Conservation (phyloP, 2,888 invertebrate species). For the Raillietiella orientalis region DNA sequence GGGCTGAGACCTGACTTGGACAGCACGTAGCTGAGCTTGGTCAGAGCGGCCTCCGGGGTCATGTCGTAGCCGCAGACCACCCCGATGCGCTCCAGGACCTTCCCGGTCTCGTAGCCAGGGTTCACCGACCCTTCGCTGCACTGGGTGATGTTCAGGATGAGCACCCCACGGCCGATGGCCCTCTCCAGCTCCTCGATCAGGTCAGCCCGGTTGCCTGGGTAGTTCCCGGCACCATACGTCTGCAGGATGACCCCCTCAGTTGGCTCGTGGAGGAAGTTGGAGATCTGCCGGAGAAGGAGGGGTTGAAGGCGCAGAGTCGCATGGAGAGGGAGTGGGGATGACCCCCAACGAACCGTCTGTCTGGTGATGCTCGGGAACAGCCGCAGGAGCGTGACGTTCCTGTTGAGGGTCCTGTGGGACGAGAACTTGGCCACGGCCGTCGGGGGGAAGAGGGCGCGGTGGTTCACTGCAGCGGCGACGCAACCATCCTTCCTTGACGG, state of each 20-base stretch:
- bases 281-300: constrained; percentile 11
- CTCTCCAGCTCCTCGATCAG: constrained; percentile 31
- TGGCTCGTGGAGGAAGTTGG: constrained; percentile 25
- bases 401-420: constrained; percentile 36
- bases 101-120: constrained; percentile 50
- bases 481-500: too few species aligned
- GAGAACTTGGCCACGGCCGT: constrained; percentile 26
- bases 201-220: constrained; percentile 51
- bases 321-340: background rate
- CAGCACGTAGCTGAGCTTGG: constrained; percentile 62
- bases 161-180: constrained; percentile 39
- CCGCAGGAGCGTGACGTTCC: constrained; percentile 51
- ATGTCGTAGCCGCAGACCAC: constrained; percentile 51
- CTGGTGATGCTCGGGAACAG: constrained; percentile 76
- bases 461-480: constrained; percentile 20
- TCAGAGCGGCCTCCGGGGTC: constrained; percentile 76
- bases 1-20: too few species aligned
- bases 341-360: constrained; percentile 9
- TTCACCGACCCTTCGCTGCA: constrained; percentile 50
- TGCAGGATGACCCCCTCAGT: constrained; percentile 56
- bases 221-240: constrained; percentile 75
- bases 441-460: constrained; percentile 25
- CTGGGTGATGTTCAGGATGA: constrained; percentile 74
- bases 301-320: background rate
- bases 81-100: constrained; percentile 27